These are phyloP conservation scores for Palythoa caribaeorum DNA, from an alignment of 92 coral and sea anemone genomes.

Conservation along the genomic window DNA sequence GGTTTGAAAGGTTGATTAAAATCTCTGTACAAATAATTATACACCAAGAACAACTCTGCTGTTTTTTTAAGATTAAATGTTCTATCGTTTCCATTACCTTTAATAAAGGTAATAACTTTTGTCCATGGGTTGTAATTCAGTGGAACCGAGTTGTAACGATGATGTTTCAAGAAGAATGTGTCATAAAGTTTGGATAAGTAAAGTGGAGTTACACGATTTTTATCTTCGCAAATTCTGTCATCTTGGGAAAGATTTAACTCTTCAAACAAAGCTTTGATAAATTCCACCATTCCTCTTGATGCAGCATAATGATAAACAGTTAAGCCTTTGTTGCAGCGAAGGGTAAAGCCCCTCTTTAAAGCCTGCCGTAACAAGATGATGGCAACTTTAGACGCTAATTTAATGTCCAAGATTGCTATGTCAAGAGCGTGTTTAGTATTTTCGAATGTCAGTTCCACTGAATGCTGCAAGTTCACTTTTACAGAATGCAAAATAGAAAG, in stretches of 20 bases:
- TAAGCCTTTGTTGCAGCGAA: neutral
- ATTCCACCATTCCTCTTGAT: slow-evolving; percentile 22
- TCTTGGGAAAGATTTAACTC: slow-evolving; percentile 2
- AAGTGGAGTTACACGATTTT: slow-evolving; percentile 1
- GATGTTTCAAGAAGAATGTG: neutral
- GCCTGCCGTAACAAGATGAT: neutral
- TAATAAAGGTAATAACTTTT: neutral
- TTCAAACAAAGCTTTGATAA: neutral
- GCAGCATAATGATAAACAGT: slow-evolving; percentile 40
- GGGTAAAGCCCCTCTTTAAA: neutral
- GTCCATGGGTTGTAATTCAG: neutral
- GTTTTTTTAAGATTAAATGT: neutral
- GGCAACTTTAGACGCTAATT: slow-evolving; percentile 20
- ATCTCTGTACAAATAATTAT: neutral
- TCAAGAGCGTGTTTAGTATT: neutral
- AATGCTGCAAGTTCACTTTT: neutral
- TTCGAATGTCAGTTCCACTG: neutral
- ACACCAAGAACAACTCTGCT: slow-evolving; percentile 25
- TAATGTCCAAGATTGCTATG: neutral
- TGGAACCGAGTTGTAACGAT: neutral
- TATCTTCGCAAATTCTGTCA: neutral
- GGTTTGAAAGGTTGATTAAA: neutral
- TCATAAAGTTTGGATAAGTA: slow-evolving; percentile 24
- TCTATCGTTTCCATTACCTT: neutral
- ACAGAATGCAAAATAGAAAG: neutral